These are phyloP conservation scores for Lonchura striata DNA, from an alignment of 2,113 vertebrate genomes.

Conservation along the genomic window DNA sequence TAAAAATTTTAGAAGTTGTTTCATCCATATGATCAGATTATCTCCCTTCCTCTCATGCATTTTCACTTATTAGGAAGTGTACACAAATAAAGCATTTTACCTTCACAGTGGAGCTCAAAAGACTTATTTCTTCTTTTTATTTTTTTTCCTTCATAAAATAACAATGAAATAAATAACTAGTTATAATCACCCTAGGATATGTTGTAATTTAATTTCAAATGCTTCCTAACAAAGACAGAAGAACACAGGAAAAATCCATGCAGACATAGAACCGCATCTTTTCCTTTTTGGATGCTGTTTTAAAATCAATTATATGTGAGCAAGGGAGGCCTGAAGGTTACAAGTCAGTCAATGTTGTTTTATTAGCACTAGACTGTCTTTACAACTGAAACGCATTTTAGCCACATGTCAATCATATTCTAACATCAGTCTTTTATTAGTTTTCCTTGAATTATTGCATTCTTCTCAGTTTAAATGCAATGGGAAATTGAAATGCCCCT, in stretches of 20 bases:
- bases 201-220: slow-evolving; percentile 20
- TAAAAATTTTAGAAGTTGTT: background rate
- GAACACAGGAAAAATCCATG: background rate
- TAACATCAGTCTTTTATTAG: slow-evolving; percentile 55
- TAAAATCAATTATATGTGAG: slow-evolving; percentile 56
- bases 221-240: background rate
- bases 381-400: slow-evolving; percentile 59
- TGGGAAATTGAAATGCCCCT: slow-evolving; percentile 70
- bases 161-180: background rate
- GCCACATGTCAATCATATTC: slow-evolving; percentile 54
- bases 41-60: background rate
- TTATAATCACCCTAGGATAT: background rate
- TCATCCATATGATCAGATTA: background rate
- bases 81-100: background rate
- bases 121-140: background rate
- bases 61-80: background rate
- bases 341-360: slow-evolving; percentile 39
- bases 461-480: slow-evolving; percentile 67
- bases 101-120: background rate
- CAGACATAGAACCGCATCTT: background rate
- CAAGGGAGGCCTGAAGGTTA: slow-evolving; percentile 22
- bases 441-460: slow-evolving; percentile 69
- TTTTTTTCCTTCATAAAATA: background rate
- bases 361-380: slow-evolving; percentile 41
- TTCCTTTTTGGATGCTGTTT: slow-evolving; percentile 8